Base-by-base conservation (phyloP, 2,888 invertebrate species). In the Cheilosia vernalis region DNA sequence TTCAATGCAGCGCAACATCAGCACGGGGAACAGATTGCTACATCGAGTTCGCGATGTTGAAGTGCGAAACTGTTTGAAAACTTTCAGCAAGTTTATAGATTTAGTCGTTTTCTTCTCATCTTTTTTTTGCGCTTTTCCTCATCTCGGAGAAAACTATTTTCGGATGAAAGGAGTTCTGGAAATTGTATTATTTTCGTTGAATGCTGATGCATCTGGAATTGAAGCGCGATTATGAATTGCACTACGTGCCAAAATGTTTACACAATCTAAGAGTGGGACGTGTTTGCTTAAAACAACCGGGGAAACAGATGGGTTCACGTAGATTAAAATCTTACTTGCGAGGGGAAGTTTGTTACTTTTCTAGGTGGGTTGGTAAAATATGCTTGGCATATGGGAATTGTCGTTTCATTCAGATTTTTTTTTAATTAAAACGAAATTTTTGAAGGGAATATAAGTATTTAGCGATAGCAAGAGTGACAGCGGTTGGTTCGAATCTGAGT, bases 171-270 rank as follows among this genome's bases (percentile, higher is more conserved):
- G 60, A 74, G 55, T 69, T 74, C 47, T 44, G 60, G 70, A 70
- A 76, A 83, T 73, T 79, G 79, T 73, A 83, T 72, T 73, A 66
- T 73, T 66, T 56, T 74, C 69, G 27, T 27, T 69, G 69, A 79
- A 58, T 79, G 67, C 63, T 64, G 84, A 74, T 84, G 74, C 80
- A 80, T 80, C 80, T 84, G 80, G 84, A 80, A 84, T 84, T 84
- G 84, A 84, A 64, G 84, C 74, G 80, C 74, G 80, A 84, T 74
- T 80, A 84, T 80, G 60, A 80, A 84, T 80, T 74, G 60, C 55
- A 7, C 64, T 80, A 74, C 69, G 73, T 74, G 73, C 78, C 56
- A 58, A 30, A 84, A 42, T 84, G 74, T 70, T 80, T 80, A 64
- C 80, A 79, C 33, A 83, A 69, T 30, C 67, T 56, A 67, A 56